Base-by-base conservation (phyloP, 1,140 invertebrate species). In the Neodiprion pinetum region DNA sequence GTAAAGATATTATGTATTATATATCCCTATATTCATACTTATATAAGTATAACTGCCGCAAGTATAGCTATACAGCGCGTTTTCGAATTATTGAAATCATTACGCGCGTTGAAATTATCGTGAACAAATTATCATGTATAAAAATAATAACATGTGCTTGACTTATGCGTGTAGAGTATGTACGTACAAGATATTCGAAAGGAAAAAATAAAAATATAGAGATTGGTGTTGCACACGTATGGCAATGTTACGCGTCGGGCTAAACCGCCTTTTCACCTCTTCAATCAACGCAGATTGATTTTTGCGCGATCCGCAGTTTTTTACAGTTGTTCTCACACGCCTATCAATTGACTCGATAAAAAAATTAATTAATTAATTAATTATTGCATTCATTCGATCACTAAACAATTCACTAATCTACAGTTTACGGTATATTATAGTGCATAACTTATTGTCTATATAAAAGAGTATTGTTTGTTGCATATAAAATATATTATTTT, bases 21-120 rank as follows among this genome's bases (percentile, higher is more conserved):
- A 40, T 5, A 40, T 40, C 5, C 28, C 1, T 40, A 40, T 40
- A 40, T 40, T 40, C 28, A 40, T 40, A 40, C 67, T 72, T 68
- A 66, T 66, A 75, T 81, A 80, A 77, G 78, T 80, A 78, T 76
- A 78, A 78, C 73, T 81, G 80, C 77, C 78, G 76, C 72, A 76
- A 77, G 65, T 69, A 65, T 61, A 69, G 67, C 47, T 73, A 40
- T 40, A 28, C 14, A 21, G 21, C 17, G 10, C 23, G 10, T 28
- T 69, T 4, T 61, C 11, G 9, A 61, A 8, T 40, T 0, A 40
- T 40, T 40, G 28, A 40, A 40, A 40, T 40, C 28, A 40, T 40
- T 40, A 40, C 28, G 28, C 28, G 28, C 28, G 28, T 40, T 40
- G 5, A 40, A 40, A 2, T 40, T 40, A 40, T 40, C 28, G 28